These are phyloP conservation scores for Cephalopholis sonnerati DNA, from an alignment of 2,113 vertebrate species.

Conservation along the genomic window DNA sequence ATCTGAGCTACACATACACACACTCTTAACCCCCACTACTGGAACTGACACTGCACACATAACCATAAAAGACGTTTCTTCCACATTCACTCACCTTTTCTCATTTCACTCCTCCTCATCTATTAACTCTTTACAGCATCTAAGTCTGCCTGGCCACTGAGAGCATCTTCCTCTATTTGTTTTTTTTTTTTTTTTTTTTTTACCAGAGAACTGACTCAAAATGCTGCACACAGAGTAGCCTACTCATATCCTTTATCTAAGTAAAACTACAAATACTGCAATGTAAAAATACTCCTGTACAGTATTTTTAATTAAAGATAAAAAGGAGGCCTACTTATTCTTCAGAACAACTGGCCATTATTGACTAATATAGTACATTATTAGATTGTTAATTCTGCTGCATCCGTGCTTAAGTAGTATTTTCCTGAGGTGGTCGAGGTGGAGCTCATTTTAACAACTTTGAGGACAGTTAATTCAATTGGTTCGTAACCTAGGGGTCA, in stretches of 20 bases:
- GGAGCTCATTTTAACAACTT: background rate
- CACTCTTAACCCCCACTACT: slow-evolving; percentile 14
- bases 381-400: background rate
- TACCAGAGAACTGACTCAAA: background rate
- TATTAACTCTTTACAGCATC: slow-evolving; percentile 40
- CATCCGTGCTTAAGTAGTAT: background rate
- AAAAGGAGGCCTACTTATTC: background rate
- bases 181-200: too few relatives aligned
- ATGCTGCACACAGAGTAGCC: background rate
- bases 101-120: slow-evolving; percentile 7
- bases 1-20: slow-evolving; percentile 58
- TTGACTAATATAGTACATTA: background rate
- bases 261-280: background rate
- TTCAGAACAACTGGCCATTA: background rate
- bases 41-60: slow-evolving; percentile 44
- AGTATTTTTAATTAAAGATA: background rate
- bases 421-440: background rate
- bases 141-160: slow-evolving; percentile 3
- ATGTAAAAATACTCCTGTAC: background rate
- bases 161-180: background rate
- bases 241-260: background rate
- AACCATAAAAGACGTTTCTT: slow-evolving; percentile 75
- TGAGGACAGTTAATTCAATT: background rate
- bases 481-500: background rate
- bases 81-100: slow-evolving; percentile 41